Conservation (phyloP, 53 echinoderm and acorn worm genomes). For the Antedon mediterranea region DNA sequence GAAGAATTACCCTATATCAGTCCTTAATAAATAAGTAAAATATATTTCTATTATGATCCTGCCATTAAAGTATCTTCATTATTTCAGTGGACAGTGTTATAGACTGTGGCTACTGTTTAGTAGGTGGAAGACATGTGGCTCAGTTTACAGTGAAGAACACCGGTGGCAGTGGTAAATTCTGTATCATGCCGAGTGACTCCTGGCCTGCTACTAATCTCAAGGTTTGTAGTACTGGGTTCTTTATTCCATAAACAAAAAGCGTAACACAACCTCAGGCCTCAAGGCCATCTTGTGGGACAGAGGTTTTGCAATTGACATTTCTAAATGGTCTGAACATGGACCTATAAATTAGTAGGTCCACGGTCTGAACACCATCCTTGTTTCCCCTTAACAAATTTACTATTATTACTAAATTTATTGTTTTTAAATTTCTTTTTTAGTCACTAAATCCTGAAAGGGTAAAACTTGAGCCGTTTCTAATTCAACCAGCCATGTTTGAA, state of each 20-base stretch:
- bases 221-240: conserved; percentile 8
- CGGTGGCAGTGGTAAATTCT: conserved; percentile 86
- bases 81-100: conserved; percentile 47
- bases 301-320: no score
- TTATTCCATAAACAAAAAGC: no score
- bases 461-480: conserved; percentile 54
- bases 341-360: no score
- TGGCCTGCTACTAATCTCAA: conserved; percentile 93
- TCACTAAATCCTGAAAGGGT: conserved; percentile 26
- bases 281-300: no score
- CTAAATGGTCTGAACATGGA: no score
- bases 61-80: background rate
- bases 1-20: no score
- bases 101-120: conserved; percentile 82
- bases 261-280: no score
- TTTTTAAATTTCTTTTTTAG: background rate
- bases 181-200: conserved; percentile 78
- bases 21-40: no score
- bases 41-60: no score
- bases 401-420: no score
- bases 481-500: conserved; percentile 86
- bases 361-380: no score
- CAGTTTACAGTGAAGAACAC: conserved; percentile 67
- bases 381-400: no score
- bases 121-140: conserved; percentile 36